A percentile compares a stretch with the other conserved stretches of the same genome.
Evolutionary conservation across 1,140 invertebrate species (phyloP).

Genomic region (Drosophila rhopaloa): DNA sequence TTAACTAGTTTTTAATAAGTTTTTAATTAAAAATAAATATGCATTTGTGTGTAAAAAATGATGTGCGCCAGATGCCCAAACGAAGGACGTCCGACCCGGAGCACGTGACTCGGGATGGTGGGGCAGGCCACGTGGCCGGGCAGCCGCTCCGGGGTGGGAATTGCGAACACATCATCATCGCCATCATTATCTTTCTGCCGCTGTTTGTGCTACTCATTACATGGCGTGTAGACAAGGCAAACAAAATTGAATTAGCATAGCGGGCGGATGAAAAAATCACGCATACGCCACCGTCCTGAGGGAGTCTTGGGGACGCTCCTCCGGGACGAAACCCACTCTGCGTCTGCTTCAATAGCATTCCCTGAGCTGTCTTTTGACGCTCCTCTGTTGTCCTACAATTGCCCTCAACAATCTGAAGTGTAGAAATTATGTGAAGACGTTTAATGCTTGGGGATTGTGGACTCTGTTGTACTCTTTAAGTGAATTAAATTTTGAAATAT

Average conservation of each 20-base stretch:
- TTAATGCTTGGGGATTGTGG: not conserved
- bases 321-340: conserved; percentile 20
- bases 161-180: conserved; percentile 51
- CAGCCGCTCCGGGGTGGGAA: conserved; percentile 34
- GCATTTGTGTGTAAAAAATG: conserved; percentile 79
- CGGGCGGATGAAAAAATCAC: conserved; percentile 72
- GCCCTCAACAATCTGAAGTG: conserved; percentile 63
- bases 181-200: conserved; percentile 57
- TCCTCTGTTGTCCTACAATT: conserved; percentile 72
- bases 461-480: not conserved
- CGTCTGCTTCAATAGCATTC: conserved; percentile 1
- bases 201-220: conserved; percentile 80
- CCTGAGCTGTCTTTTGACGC: conserved; percentile 19
- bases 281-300: conserved; percentile 66
- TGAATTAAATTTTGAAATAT: no score
- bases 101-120: conserved; percentile 53
- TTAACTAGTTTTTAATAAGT: conserved; percentile 84
- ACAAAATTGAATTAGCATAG: conserved; percentile 82
- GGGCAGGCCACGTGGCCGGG: conserved; percentile 24
- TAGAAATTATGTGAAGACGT: conserved; percentile 6
- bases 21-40: conserved; percentile 84
- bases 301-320: conserved; percentile 27
- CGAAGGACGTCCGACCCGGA: conserved; percentile 29
- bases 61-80: conserved; percentile 52
- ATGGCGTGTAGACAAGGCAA: conserved; percentile 80